Conservation (phyloP, 2,113 vertebrate genomes). For the Phaethornis superciliosus region DNA sequence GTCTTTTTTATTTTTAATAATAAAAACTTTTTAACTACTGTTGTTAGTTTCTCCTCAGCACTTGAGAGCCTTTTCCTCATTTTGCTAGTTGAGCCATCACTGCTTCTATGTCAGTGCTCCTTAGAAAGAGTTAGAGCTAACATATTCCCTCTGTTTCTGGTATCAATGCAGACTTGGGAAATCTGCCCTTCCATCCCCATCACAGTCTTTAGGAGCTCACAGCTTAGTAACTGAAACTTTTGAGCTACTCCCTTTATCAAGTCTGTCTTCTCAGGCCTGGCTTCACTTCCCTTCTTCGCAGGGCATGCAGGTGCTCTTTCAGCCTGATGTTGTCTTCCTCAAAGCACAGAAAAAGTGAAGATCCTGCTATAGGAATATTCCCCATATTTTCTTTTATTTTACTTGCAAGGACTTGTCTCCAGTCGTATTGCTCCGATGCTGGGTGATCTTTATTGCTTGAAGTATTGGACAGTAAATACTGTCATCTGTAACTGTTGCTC, state of each 20-base stretch:
- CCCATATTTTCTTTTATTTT: background rate
- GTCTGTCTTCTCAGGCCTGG: background rate
- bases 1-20: background rate
- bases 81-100: background rate
- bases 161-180: background rate
- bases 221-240: background rate
- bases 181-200: background rate
- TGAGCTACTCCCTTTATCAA: background rate
- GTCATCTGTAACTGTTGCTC: background rate
- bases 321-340: background rate
- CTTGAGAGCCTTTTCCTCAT: background rate
- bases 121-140: background rate
- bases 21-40: background rate
- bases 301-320: background rate
- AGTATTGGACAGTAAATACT: background rate
- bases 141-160: background rate
- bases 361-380: background rate
- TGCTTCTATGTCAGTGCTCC: background rate
- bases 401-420: background rate
- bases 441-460: background rate
- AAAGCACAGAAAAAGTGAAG: background rate
- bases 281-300: background rate
- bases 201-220: background rate
- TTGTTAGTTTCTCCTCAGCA: background rate
- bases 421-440: background rate